Percentiles rank a stretch among this genome's conserved stretches.
These are phyloP conservation scores for Elmis aenea DNA, from an alignment of 2,888 invertebrate genomes.

Conservation along the genomic window DNA sequence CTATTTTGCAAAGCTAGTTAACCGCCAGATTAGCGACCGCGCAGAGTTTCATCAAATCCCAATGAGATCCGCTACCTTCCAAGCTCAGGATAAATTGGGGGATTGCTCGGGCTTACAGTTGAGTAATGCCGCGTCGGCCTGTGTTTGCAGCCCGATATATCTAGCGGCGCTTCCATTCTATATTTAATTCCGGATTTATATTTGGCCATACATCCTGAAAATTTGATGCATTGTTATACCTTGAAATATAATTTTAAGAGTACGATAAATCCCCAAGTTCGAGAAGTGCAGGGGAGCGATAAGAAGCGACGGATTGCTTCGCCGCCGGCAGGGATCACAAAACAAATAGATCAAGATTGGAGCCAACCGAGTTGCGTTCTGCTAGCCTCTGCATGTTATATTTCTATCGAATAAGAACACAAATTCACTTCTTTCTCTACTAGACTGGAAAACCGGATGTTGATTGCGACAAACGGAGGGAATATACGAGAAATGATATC, in stretches of 20 bases:
- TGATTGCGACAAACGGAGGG: slow-evolving; percentile 45
- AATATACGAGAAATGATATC: slow-evolving; percentile 42
- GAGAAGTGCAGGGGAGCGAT: slow-evolving; percentile 42
- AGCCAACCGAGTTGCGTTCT: slow-evolving; percentile 38
- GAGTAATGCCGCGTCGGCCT: slow-evolving; percentile 47
- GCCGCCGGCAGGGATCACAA: slow-evolving; percentile 46
- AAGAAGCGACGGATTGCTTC: slow-evolving; percentile 42
- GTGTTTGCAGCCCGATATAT: slow-evolving; percentile 48
- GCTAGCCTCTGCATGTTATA: slow-evolving; percentile 42
- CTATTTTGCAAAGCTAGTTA: slow-evolving; percentile 49
- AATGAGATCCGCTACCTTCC: slow-evolving; percentile 47
- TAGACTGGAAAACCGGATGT: slow-evolving; percentile 46
- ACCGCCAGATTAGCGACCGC: slow-evolving; percentile 47
- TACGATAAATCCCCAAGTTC: slow-evolving; percentile 35
- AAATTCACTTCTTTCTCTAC: slow-evolving; percentile 42
- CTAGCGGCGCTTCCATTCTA: slow-evolving; percentile 42
- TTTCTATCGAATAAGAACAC: slow-evolving; percentile 31
- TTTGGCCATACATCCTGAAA: slow-evolving; percentile 44
- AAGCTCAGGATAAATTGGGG: slow-evolving; percentile 47
- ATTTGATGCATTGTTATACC: slow-evolving; percentile 49
- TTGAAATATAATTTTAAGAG: slow-evolving; percentile 45
- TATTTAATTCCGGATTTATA: slow-evolving; percentile 50
- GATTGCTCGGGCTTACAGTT: slow-evolving; percentile 47
- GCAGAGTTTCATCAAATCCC: slow-evolving; percentile 49
- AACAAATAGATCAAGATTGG: slow-evolving; percentile 49